Percentiles rank a stretch among this genome's conserved stretches.
phyloP scores from a whole-genome alignment of 2,797 vertebrate species.

The Percopsis omiscomaycus region DNA sequence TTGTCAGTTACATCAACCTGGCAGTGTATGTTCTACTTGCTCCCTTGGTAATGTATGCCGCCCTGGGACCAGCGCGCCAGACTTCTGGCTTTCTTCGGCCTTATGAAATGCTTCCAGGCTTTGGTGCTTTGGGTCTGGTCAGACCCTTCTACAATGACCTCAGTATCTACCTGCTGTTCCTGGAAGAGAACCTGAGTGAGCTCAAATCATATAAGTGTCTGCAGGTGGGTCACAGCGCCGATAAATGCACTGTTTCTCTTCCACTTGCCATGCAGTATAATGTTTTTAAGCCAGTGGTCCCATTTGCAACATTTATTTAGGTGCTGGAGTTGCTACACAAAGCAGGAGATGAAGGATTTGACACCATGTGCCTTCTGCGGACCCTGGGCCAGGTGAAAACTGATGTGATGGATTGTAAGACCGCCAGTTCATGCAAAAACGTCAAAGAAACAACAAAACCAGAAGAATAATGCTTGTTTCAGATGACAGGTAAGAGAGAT shows the following conservation, averaged over 20 bases:
- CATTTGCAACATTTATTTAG: conserved; percentile 45
- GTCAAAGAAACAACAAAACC: conserved; percentile 26
- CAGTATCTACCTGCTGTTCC: conserved; percentile 91
- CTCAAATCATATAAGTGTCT: conserved; percentile 95
- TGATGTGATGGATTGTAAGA: conserved; percentile 83
- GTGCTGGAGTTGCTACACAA: conserved; percentile 89
- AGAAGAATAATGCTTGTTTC: conserved; percentile 29
- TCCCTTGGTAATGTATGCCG: conserved; percentile 82
- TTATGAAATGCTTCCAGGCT: conserved; percentile 90
- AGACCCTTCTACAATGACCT: conserved; percentile 87
- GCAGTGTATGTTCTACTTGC: conserved; percentile 82
- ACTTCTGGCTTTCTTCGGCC: conserved; percentile 83
- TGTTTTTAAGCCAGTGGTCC: neutral
- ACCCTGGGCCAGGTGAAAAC: conserved; percentile 89
- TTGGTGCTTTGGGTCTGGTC: conserved; percentile 80
- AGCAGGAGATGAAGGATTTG: conserved; percentile 78
- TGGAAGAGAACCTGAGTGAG: conserved; percentile 92
- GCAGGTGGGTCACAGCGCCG: conserved; percentile 68
- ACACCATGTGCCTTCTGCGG: conserved; percentile 85
- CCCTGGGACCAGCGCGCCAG: conserved; percentile 82
- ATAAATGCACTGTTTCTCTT: neutral
- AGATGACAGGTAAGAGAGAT: conserved; percentile 41
- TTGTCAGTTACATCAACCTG: conserved; percentile 92
- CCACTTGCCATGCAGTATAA: too few species aligned
- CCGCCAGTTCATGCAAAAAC: conserved; percentile 24